Percentiles rank a stretch among this genome's conserved stretches.
Evolutionary conservation across 1,140 invertebrate genomes (phyloP).

Genomic region (Lordiphosa collinella): DNA sequence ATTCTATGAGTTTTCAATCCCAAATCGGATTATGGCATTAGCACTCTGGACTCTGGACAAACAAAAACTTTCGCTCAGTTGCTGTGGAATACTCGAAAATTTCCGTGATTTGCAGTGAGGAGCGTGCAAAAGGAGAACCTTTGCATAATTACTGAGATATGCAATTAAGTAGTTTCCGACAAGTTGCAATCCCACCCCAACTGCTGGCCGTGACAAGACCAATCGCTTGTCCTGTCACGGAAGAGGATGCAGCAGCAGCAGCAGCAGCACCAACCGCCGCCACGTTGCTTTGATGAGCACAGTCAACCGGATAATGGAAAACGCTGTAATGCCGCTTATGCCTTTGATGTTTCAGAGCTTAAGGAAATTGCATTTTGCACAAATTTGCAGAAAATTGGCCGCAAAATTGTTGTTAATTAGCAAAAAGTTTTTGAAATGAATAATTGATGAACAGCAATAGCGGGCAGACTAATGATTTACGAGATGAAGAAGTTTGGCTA

Average conservation of each 20-base stretch:
- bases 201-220: background rate
- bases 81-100: constrained; percentile 3
- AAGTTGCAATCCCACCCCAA: constrained; percentile 14
- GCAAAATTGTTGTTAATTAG: constrained; percentile 31
- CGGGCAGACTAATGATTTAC: no score
- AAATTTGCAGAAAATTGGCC: constrained; percentile 18
- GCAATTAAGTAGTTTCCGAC: constrained; percentile 69
- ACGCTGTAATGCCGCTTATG: constrained; percentile 25
- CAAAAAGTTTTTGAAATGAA: constrained; percentile 9
- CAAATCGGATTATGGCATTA: constrained; percentile 65
- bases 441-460: no score
- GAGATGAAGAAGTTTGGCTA: no score
- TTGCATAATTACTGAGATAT: constrained; percentile 62
- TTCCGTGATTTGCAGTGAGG: no score
- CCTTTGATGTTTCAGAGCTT: constrained; percentile 28
- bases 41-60: constrained; percentile 14
- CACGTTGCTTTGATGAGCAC: constrained; percentile 36
- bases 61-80: constrained; percentile 24
- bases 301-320: constrained; percentile 45
- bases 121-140: no score
- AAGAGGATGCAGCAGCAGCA: constrained; percentile 30
- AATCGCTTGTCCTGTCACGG: constrained; percentile 7
- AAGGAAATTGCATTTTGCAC: constrained; percentile 25
- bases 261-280: constrained; percentile 9
- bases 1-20: constrained; percentile 66